phyloP scores from a whole-genome alignment of 1,140 invertebrate genomes.

The Leguminivora glycinivorella region DNA sequence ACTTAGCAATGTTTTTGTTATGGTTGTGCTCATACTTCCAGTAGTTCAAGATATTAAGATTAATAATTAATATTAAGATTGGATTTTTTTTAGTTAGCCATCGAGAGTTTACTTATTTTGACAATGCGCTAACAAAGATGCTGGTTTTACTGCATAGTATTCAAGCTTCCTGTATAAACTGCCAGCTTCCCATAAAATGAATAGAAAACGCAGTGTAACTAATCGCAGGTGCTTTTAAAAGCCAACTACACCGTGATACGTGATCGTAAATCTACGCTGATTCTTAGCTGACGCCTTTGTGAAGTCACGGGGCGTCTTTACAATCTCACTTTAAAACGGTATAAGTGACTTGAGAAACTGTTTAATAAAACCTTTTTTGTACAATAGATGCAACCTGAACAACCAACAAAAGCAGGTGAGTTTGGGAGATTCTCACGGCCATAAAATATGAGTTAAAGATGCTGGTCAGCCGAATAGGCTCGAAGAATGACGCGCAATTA shows the following conservation, averaged over 20 bases:
- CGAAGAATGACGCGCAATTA: slow-evolving; percentile 8
- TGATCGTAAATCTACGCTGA: slow-evolving; percentile 3
- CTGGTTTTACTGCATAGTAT: background rate
- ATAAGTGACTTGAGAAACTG: background rate
- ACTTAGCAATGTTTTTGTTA: no score
- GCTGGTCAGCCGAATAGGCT: slow-evolving; percentile 2
- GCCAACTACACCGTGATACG: slow-evolving; percentile 15
- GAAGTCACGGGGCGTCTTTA: background rate
- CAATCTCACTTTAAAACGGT: background rate
- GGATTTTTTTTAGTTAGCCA: no score
- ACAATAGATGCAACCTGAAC: background rate
- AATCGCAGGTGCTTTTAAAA: slow-evolving; percentile 21
- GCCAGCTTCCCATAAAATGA: background rate
- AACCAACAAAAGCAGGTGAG: slow-evolving; percentile 18
- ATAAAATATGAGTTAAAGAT: slow-evolving; percentile 22
- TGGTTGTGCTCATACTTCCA: no score
- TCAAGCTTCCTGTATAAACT: background rate
- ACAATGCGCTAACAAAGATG: background rate
- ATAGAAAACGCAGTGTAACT: background rate
- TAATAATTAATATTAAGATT: no score
- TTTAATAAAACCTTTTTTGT: background rate
- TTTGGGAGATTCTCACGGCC: slow-evolving; percentile 19
- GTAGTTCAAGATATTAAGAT: no score
- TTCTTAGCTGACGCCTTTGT: slow-evolving; percentile 11
- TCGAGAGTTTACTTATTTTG: background rate